Base-by-base conservation (phyloP, 2,888 invertebrate genomes). In the Drosophila meridiana region DNA sequence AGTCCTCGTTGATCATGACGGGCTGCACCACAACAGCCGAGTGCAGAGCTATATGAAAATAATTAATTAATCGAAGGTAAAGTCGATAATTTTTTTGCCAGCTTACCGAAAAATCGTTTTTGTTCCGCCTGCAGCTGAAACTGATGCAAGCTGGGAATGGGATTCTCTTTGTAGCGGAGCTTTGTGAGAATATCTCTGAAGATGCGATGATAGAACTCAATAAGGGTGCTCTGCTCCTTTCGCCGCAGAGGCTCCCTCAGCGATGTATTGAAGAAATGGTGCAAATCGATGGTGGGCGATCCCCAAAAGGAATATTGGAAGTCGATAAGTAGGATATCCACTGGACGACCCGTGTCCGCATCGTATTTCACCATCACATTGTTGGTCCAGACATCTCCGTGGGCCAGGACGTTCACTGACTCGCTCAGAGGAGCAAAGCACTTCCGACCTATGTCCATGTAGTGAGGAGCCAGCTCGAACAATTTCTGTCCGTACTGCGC, bases 331-430 rank as follows among this genome's bases (percentile, higher is more conserved):
- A 93, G 68, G 11, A 91, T 89, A 64, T 93, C 92, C 2, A 86
- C 66, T 0, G 92, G 91, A 3, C 83, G 79, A 8, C 82, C 81
- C 3, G 87, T 85, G 4, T 63, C 36, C 3, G 52, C 43, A 59
- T 90, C 91, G 62, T 92, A 93, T 78, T 90, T 91, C n/a, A 92
- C 91, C 93, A 93, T 92, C 0, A 92, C 90, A 78, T 93, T 93
- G 48, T 93, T 93, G 0, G 89, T 90, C 93, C 93, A 93, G 3
- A 93, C 75, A 80, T 93, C 93, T 13, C 93, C 93, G 69, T 93
- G 93, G 7, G 90, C 84, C 47, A 93, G 62, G 0, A 92, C 92
- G 77, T 93, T 93, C 0, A 93, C 83, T n/a, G 92, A 90, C 0
- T 83, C 83, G 0, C 67, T 58, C 0, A 76, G 69, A 9, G 92